Percentiles rank a stretch among this genome's conserved stretches.
Evolutionary conservation across 2,797 vertebrate species (phyloP).

Genomic region (Myotis pilosus): DNA sequence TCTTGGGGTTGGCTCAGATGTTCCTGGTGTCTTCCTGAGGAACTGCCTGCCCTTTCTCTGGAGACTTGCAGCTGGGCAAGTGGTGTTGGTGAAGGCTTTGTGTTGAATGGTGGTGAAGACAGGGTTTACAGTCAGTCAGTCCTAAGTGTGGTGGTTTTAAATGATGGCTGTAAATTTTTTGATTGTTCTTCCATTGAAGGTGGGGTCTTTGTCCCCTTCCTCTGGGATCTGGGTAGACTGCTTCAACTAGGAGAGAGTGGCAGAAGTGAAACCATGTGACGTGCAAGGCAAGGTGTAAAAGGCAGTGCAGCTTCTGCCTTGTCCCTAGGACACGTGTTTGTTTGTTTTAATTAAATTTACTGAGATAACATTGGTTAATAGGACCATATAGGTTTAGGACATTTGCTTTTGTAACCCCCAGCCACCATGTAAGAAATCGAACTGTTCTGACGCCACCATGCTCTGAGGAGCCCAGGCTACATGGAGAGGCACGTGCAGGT

Average conservation of each 20-base stretch:
- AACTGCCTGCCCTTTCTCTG: neutral
- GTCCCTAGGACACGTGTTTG: neutral
- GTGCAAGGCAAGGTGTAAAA: neutral
- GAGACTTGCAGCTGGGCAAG: neutral
- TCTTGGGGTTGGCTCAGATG: neutral
- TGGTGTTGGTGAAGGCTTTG: neutral
- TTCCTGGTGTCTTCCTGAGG: neutral
- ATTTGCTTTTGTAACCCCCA: neutral
- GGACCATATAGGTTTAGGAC: neutral
- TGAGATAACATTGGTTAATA: neutral
- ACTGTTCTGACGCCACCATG: rapidly evolving
- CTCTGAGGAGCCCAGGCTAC: neutral
- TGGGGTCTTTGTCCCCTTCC: neutral
- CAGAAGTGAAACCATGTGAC: neutral
- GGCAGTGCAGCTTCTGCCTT: neutral
- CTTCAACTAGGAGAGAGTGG: neutral
- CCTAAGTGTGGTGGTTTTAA: neutral
- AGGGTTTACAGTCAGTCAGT: neutral
- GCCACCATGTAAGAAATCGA: neutral
- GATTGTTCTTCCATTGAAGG: neutral
- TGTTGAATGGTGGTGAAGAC: neutral
- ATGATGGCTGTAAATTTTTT: neutral
- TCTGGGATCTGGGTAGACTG: neutral
- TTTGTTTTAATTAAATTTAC: neutral
- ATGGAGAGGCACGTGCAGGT: neutral